Evolutionary conservation across 2,888 invertebrate species (phyloP).

Genomic region (Keiferia lycopersicella): DNA sequence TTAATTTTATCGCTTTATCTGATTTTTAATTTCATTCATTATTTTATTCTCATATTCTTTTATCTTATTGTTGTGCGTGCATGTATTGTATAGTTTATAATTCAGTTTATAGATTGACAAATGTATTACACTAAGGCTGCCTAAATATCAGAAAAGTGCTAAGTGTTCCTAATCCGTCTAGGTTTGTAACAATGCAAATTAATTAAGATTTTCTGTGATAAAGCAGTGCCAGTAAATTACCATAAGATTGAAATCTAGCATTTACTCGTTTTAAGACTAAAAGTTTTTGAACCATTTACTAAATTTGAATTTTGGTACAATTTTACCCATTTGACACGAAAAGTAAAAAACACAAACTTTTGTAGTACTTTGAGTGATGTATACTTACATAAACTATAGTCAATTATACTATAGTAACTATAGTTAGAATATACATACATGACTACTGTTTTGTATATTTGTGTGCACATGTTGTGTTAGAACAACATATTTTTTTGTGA

Average conservation of each 20-base stretch:
- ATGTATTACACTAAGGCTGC: too few species aligned
- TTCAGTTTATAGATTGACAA: too few species aligned
- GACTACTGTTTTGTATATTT: not conserved
- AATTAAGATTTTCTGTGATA: conserved; percentile 56
- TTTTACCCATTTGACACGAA: conserved; percentile 12
- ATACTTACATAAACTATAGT: not conserved
- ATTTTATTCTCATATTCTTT: conserved; percentile 16
- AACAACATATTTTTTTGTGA: not conserved
- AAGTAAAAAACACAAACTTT: conserved; percentile 3
- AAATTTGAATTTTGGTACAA: conserved; percentile 12
- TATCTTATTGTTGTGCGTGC: conserved; percentile 26
- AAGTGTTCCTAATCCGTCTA: too few species aligned
- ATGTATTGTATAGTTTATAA: too few species aligned
- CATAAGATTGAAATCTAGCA: conserved; percentile 33
- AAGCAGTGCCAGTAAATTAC: conserved; percentile 60
- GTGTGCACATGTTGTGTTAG: not conserved
- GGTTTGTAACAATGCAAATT: conserved; percentile 17
- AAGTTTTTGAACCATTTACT: conserved; percentile 20
- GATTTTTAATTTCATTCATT: not conserved
- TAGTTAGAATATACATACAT: conserved; percentile 1
- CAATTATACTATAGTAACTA: not conserved
- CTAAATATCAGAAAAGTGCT: too few species aligned
- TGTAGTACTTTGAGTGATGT: not conserved
- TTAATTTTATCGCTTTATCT: not conserved
- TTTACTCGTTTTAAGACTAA: conserved; percentile 33